These are phyloP conservation scores for Nomada ferruginata DNA, from an alignment of 2,888 invertebrate species.

Conservation along the genomic window DNA sequence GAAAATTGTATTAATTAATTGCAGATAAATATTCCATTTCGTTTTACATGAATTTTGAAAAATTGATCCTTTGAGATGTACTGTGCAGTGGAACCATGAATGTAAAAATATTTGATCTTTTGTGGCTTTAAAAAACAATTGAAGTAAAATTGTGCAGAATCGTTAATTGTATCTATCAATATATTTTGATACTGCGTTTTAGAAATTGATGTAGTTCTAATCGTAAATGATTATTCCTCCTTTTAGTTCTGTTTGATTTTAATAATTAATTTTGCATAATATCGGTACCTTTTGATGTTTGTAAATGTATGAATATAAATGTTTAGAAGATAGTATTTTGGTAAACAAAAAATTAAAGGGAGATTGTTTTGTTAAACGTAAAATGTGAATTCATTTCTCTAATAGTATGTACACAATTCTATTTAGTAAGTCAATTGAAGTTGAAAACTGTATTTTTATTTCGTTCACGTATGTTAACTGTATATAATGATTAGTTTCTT, in stretches of 20 bases:
- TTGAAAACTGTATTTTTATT: slow-evolving; percentile 29
- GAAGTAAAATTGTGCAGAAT: slow-evolving; percentile 56
- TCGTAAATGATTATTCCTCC: slow-evolving; percentile 11
- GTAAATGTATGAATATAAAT: slow-evolving; percentile 26
- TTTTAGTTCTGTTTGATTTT: slow-evolving; percentile 15
- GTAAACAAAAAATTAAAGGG: slow-evolving; percentile 15
- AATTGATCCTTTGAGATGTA: slow-evolving; percentile 50
- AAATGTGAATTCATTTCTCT: slow-evolving; percentile 11
- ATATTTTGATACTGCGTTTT: slow-evolving; percentile 36
- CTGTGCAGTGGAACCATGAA: slow-evolving; percentile 59
- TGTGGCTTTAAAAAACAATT: slow-evolving; percentile 40
- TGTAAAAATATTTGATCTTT: slow-evolving; percentile 31
- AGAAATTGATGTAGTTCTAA: slow-evolving; percentile 31
- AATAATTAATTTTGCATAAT: slow-evolving; percentile 21
- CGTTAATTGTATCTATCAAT: slow-evolving; percentile 39
- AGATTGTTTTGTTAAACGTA: slow-evolving; percentile 2
- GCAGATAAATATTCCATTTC: slow-evolving; percentile 12
- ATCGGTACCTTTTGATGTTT: slow-evolving; percentile 34
- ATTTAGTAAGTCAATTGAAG: slow-evolving; percentile 19
- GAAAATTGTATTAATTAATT: slow-evolving; percentile 3
- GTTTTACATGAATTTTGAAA: slow-evolving; percentile 24
- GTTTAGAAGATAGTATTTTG: slow-evolving; percentile 12
- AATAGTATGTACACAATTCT: background rate
- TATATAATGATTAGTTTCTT: slow-evolving; percentile 21
- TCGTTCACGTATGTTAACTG: slow-evolving; percentile 1